phyloP scores from a whole-genome alignment of 2,113 vertebrate species.

The Hippocampus mohnikei region DNA sequence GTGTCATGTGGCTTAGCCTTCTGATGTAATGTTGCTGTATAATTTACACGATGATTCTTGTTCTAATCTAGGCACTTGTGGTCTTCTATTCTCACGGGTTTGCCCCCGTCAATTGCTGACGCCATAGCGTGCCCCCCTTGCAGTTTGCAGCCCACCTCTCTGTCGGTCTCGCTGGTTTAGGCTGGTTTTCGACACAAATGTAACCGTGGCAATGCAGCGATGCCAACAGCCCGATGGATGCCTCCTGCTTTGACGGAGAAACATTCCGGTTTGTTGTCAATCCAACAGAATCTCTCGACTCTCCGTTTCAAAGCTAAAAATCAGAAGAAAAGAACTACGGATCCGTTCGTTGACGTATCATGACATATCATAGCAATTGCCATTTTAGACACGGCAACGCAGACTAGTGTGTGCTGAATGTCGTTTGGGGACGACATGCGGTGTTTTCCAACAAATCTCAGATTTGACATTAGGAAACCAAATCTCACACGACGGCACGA shows the following conservation, averaged over 20 bases:
- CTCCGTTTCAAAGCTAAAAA: no score
- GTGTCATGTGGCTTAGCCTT: neutral
- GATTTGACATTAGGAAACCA: no score
- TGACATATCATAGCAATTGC: neutral
- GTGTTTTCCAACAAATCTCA: no score
- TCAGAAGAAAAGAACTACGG: no score
- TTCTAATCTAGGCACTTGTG: neutral
- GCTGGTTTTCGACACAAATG: neutral
- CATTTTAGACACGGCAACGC: neutral
- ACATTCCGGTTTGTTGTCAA: neutral
- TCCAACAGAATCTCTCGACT: no score
- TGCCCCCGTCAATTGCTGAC: neutral
- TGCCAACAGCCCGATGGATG: neutral
- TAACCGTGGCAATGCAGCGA: neutral
- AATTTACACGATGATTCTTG: neutral
- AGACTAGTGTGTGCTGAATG: neutral
- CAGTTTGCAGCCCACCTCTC: neutral
- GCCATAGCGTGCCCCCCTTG: neutral
- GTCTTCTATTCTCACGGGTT: neutral
- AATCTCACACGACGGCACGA: no score
- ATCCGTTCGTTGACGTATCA: no score
- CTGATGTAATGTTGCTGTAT: neutral
- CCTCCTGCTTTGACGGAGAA: neutral
- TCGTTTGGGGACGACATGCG: neutral
- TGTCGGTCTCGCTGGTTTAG: neutral